Evolutionary conservation across 2,113 vertebrate genomes (phyloP).

Genomic region (Albula glossodonta): DNA sequence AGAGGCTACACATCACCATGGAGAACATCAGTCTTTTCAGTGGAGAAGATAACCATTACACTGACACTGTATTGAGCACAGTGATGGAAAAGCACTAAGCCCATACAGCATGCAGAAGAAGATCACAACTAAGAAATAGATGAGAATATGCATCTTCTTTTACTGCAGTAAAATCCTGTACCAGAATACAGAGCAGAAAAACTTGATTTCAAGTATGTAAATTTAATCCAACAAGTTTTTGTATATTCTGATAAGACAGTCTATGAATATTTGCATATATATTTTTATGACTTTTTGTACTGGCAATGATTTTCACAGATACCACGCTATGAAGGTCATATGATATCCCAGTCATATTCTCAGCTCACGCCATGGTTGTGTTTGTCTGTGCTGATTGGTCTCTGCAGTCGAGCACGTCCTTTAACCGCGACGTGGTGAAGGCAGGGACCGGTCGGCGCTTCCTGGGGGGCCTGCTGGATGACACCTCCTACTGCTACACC

Average conservation of each 20-base stretch:
- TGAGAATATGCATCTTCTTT: not conserved
- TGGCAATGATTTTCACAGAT: not conserved
- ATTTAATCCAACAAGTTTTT: too few relatives aligned
- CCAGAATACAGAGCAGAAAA: too few relatives aligned
- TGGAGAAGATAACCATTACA: not conserved
- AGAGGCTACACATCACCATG: not conserved
- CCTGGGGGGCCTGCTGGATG: conserved; percentile 89
- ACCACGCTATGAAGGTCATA: not conserved
- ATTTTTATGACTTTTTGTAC: too few relatives aligned
- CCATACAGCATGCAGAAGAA: not conserved
- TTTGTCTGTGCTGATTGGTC: conserved; percentile 30
- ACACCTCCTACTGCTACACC: conserved; percentile 95
- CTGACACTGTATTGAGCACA: not conserved
- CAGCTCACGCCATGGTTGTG: not conserved
- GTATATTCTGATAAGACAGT: too few relatives aligned
- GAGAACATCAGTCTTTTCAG: not conserved
- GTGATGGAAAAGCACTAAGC: not conserved
- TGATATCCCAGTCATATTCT: not conserved
- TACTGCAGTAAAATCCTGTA: not conserved
- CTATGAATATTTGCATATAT: too few relatives aligned
- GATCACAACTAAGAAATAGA: not conserved
- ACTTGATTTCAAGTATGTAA: too few relatives aligned
- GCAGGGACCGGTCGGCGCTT: conserved; percentile 93
- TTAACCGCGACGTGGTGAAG: conserved; percentile 93
- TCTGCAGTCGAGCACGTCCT: conserved; percentile 88